These are phyloP conservation scores for Norana najaformis DNA, from an alignment of 2,888 invertebrate species.

Conservation along the genomic window DNA sequence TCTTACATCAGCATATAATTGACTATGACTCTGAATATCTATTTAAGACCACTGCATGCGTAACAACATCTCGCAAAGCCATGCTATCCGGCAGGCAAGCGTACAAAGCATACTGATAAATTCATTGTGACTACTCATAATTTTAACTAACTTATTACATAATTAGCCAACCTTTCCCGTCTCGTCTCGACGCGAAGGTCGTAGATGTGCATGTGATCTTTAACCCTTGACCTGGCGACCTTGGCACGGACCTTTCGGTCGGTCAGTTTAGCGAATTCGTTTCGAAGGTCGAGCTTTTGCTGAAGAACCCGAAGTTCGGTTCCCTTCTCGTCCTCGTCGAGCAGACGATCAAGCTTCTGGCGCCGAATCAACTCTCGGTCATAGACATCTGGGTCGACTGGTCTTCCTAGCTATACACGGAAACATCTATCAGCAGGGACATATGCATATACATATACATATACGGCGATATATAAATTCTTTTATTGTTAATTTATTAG, in stretches of 20 bases:
- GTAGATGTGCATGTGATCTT: background rate
- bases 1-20: no score
- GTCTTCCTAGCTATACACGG: background rate
- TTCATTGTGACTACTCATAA: background rate
- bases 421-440: no score
- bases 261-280: background rate
- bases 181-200: background rate
- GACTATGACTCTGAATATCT: no score
- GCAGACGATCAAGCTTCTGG: background rate
- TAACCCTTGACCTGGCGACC: background rate
- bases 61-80: no score
- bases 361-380: conserved; percentile 9
- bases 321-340: background rate
- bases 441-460: no score
- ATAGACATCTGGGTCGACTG: background rate
- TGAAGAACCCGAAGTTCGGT: background rate
- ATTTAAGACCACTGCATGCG: no score
- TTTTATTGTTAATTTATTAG: no score
- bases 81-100: no score
- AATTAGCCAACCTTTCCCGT: background rate
- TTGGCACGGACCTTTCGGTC: background rate
- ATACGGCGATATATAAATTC: no score
- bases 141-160: background rate
- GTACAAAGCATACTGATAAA: no score
- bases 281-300: background rate